Evolutionary conservation across 2,797 vertebrate genomes (phyloP).

Genomic region (Pampus argenteus): DNA sequence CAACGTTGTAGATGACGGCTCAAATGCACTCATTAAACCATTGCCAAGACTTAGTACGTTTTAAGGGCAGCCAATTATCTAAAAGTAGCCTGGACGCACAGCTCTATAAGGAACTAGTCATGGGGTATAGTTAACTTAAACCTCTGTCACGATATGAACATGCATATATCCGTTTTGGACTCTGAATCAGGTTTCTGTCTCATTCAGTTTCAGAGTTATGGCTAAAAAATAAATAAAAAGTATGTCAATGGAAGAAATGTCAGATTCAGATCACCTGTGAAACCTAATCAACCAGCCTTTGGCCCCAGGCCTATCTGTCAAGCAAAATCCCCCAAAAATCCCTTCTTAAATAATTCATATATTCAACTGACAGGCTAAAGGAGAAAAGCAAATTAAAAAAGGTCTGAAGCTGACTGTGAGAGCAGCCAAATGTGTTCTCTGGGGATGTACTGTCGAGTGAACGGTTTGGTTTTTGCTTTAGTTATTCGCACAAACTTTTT

Average conservation of each 20-base stretch:
- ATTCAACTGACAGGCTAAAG: conserved; percentile 55
- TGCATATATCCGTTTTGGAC: conserved; percentile 27
- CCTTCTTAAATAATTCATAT: conserved; percentile 66
- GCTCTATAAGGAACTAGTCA: conserved; percentile 14
- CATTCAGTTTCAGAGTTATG: conserved; percentile 44
- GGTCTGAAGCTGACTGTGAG: conserved; percentile 39
- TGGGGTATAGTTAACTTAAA: conserved; percentile 13
- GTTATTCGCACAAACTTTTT: conserved; percentile 10
- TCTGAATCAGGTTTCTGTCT: conserved; percentile 40
- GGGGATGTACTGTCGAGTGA: conserved; percentile 35
- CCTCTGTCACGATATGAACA: conserved; percentile 8
- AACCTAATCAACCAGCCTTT: conserved; percentile 50
- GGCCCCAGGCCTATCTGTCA: conserved; percentile 52
- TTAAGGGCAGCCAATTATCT: conserved; percentile 51
- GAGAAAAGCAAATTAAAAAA: conserved; percentile 61
- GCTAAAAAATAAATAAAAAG: conserved; percentile 40
- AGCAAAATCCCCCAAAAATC: conserved; percentile 60
- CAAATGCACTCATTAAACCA: conserved; percentile 41
- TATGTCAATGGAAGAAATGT: conserved; percentile 33
- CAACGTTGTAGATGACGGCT: conserved; percentile 49
- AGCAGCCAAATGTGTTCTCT: conserved; percentile 32
- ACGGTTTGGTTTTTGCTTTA: conserved; percentile 18
- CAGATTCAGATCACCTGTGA: conserved; percentile 35
- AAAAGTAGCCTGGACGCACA: conserved; percentile 37
- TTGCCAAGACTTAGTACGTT: conserved; percentile 36